A percentile compares a stretch with the other conserved stretches of the same genome.
These are phyloP conservation scores for Oligia strigilis DNA, from an alignment of 2,888 invertebrate species.

Conservation along the genomic window DNA sequence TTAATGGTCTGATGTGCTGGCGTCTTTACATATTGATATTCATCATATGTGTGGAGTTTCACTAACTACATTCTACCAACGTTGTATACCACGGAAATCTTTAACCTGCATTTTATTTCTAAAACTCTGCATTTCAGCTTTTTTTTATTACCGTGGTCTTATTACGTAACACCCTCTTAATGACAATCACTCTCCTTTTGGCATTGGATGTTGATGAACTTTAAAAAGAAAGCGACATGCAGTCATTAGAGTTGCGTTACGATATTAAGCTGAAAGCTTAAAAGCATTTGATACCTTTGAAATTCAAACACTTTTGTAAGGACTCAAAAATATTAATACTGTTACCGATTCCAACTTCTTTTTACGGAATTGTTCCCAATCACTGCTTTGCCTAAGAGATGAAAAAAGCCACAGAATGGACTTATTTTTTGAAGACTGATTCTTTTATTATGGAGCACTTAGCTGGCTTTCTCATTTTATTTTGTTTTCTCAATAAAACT, in stretches of 20 bases:
- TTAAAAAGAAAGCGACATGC: neutral
- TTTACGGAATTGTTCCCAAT: neutral
- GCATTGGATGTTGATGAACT: too few relatives aligned
- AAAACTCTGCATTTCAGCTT: neutral
- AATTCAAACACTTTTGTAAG: neutral
- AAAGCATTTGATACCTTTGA: neutral
- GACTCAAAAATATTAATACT: neutral
- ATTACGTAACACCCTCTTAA: neutral
- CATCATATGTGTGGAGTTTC: neutral
- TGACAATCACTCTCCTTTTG: neutral
- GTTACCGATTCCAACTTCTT: neutral
- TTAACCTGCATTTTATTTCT: neutral
- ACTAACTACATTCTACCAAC: neutral
- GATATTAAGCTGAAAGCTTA: neutral
- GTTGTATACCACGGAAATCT: neutral
- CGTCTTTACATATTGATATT: neutral
- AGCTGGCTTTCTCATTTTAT: conserved; percentile 31
- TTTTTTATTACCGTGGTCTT: too few relatives aligned
- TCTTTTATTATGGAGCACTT: conserved; percentile 49
- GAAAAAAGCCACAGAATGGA: conserved; percentile 40
- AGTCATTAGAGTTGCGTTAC: neutral
- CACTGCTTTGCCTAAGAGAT: conserved; percentile 9
- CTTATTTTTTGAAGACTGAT: conserved; percentile 70
- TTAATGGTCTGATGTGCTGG: too few relatives aligned
- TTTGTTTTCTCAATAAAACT: conserved; percentile 12